Conservation (phyloP, 2,888 invertebrate genomes). For the Oligia fasciuncula region DNA sequence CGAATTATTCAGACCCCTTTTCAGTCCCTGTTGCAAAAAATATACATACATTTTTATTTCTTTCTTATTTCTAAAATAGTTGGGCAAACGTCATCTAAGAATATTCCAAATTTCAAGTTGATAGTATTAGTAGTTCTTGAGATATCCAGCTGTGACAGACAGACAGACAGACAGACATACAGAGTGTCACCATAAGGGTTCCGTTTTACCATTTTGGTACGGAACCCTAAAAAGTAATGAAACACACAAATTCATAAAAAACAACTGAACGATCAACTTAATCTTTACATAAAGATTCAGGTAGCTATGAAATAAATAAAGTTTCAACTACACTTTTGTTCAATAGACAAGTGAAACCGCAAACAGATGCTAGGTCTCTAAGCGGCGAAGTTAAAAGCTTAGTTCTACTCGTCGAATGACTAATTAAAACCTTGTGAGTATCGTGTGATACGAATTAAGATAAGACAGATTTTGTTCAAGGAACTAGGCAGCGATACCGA, state of each 20-base stretch:
- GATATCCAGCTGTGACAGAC: too few species aligned
- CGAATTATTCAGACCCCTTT: too few species aligned
- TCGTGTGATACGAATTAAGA: constrained; percentile 27
- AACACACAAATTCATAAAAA: background rate
- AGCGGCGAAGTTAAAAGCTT: constrained; percentile 59
- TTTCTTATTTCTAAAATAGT: too few species aligned
- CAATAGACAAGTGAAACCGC: constrained; percentile 36
- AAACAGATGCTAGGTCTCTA: constrained; percentile 37
- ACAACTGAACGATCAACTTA: background rate
- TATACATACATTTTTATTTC: too few species aligned
- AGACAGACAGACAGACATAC: too few species aligned
- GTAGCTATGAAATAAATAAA: constrained; percentile 1
- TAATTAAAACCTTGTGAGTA: constrained; percentile 41
- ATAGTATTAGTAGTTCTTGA: too few species aligned
- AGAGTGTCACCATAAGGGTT: too few species aligned
- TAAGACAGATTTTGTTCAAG: constrained; percentile 8
- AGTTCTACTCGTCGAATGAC: constrained; percentile 40
- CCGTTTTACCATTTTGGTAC: too few species aligned
- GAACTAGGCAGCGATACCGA: background rate
- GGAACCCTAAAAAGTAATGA: too few species aligned
- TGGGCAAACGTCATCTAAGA: too few species aligned
- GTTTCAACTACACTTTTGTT: constrained; percentile 2
- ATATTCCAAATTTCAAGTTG: too few species aligned
- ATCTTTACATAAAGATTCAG: background rate
- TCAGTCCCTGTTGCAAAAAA: too few species aligned